These are phyloP conservation scores for Origma solitaria DNA, from an alignment of 2,113 vertebrate genomes.

Conservation along the genomic window DNA sequence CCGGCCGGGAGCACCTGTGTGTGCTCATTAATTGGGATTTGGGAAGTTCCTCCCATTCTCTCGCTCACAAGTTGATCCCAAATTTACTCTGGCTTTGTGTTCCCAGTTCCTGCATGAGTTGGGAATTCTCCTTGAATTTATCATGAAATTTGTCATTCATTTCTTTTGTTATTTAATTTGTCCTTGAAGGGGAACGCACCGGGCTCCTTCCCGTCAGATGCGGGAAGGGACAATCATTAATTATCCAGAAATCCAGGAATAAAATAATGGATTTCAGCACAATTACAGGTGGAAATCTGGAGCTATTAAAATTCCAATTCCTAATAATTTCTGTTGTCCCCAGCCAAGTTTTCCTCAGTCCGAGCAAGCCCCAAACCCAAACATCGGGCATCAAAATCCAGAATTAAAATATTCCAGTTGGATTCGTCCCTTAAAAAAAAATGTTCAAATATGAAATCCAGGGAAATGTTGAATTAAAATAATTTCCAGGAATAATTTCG, in stretches of 20 bases:
- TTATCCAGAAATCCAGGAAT: neutral
- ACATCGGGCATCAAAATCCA: too few species aligned
- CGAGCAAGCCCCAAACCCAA: neutral
- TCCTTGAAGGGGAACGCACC: too few species aligned
- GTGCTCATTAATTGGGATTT: neutral
- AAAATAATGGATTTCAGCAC: neutral
- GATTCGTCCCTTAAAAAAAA: too few species aligned
- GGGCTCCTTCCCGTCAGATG: too few species aligned
- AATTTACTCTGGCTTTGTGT: too few species aligned
- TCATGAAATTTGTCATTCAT: accelerated
- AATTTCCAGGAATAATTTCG: accelerated
- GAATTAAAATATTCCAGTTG: neutral
- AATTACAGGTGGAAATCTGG: neutral
- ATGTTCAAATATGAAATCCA: accelerated
- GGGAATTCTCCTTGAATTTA: neutral
- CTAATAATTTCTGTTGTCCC: neutral
- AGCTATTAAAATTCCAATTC: neutral
- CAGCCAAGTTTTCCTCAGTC: neutral
- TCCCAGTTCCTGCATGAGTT: too few species aligned
- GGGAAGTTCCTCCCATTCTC: neutral
- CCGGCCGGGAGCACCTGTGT: too few species aligned
- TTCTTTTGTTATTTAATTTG: neutral
- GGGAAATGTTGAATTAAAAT: neutral
- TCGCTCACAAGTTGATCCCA: neutral
- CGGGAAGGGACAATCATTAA: too few species aligned